phyloP scores from a whole-genome alignment of 2,113 vertebrate genomes.

The Oceanodroma tethys region DNA sequence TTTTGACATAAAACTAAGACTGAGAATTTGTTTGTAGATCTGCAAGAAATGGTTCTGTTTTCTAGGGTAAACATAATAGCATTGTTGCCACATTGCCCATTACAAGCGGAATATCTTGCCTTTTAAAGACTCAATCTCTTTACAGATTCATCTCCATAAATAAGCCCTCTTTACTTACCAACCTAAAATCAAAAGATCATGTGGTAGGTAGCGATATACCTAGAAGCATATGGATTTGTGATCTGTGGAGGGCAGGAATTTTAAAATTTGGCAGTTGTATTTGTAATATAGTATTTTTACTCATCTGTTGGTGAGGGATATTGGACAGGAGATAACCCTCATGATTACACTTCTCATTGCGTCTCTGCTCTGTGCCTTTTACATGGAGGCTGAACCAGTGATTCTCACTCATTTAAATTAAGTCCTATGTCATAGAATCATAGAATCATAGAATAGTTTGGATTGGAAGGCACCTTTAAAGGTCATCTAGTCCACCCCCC shows the following conservation, averaged over 20 bases:
- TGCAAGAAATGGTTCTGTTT: background rate
- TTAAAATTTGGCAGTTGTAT: background rate
- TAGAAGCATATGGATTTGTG: background rate
- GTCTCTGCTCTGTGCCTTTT: background rate
- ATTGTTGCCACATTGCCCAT: background rate
- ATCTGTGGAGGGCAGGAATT: background rate
- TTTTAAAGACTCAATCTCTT: background rate
- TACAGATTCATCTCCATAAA: background rate
- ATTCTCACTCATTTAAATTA: background rate
- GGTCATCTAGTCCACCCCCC: too few relatives aligned
- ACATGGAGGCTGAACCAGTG: background rate
- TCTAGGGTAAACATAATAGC: background rate
- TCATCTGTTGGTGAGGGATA: background rate
- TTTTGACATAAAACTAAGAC: background rate
- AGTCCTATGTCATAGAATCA: background rate
- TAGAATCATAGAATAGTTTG: too few relatives aligned
- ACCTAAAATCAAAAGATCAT: background rate
- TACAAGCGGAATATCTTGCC: background rate
- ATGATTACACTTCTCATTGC: background rate
- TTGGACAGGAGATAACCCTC: background rate
- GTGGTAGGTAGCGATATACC: background rate
- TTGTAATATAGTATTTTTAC: background rate
- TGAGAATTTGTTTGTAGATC: background rate
- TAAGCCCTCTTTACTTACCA: background rate
- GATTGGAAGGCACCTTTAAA: too few relatives aligned